phyloP scores from a whole-genome alignment of 2,888 invertebrate species.

The Agriotes lineatus region DNA sequence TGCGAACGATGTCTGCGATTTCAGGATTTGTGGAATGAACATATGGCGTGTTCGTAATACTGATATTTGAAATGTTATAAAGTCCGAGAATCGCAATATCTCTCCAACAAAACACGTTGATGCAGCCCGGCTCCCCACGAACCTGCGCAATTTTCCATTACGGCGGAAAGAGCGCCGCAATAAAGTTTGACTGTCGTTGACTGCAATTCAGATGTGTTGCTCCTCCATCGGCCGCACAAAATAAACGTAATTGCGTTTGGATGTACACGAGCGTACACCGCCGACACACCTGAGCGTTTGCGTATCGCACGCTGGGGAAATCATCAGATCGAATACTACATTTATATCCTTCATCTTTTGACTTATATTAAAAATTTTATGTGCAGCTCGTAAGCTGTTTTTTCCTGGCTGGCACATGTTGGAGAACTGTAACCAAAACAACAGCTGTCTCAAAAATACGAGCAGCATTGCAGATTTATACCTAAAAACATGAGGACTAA shows the following conservation, averaged over 20 bases:
- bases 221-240: slow-evolving; percentile 17
- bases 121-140: slow-evolving; percentile 8
- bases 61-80: slow-evolving; percentile 53
- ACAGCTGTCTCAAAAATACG: too few relatives aligned
- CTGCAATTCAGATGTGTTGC: slow-evolving; percentile 5
- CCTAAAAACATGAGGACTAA: too few relatives aligned
- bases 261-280: slow-evolving; percentile 43
- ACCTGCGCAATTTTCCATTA: slow-evolving; percentile 20
- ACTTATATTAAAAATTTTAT: slow-evolving; percentile 24
- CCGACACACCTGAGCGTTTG: slow-evolving; percentile 43
- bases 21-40: slow-evolving; percentile 56
- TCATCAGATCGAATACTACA: slow-evolving; percentile 52
- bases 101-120: slow-evolving; percentile 51
- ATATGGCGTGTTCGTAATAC: slow-evolving; percentile 56
- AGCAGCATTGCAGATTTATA: too few relatives aligned
- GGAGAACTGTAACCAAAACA: too few relatives aligned
- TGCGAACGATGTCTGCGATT: slow-evolving; percentile 32
- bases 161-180: slow-evolving; percentile 15
- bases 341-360: slow-evolving; percentile 25
- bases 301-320: slow-evolving; percentile 53
- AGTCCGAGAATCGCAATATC: slow-evolving; percentile 54
- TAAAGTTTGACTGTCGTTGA: slow-evolving; percentile 22
- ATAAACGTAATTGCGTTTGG: slow-evolving; percentile 50
- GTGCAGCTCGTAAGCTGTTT: too few relatives aligned
- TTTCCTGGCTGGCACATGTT: background rate